Conservation (phyloP, 2,888 invertebrate species). For the Oligia latruncula region DNA sequence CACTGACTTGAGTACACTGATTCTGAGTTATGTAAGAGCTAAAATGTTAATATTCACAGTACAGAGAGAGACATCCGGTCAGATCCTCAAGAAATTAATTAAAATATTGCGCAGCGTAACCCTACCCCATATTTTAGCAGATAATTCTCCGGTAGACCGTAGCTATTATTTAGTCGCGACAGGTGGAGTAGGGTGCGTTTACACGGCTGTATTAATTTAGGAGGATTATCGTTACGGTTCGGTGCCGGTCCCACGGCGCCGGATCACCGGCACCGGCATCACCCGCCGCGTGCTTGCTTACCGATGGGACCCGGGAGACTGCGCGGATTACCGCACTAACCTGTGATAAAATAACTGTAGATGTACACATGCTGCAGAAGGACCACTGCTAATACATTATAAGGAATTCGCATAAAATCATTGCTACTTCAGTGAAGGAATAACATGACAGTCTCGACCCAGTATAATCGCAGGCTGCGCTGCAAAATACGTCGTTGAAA, state of each 20-base stretch:
- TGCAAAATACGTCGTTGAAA: background rate
- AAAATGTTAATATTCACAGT: conserved; percentile 17
- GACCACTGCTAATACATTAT: background rate
- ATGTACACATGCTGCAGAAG: conserved; percentile 4
- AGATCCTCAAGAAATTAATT: conserved; percentile 36
- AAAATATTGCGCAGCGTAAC: conserved; percentile 26
- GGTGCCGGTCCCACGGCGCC: conserved; percentile 17
- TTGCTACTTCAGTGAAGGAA: background rate
- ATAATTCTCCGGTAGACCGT: conserved; percentile 29
- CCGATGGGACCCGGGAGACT: conserved; percentile 50
- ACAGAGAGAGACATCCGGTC: background rate
- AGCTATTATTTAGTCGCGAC: conserved; percentile 50
- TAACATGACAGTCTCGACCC: background rate
- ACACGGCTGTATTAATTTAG: conserved; percentile 46
- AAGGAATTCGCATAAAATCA: background rate
- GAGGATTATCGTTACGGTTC: conserved; percentile 43
- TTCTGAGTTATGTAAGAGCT: background rate
- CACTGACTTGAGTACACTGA: background rate
- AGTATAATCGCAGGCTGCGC: background rate
- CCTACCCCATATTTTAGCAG: conserved; percentile 33
- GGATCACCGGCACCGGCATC: conserved; percentile 12
- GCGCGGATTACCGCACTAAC: conserved; percentile 29
- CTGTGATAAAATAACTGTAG: background rate
- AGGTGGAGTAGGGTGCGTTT: conserved; percentile 42
- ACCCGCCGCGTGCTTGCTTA: conserved; percentile 21